Evolutionary conservation across 1,140 invertebrate species (phyloP).

Genomic region (Capitella teleta): DNA sequence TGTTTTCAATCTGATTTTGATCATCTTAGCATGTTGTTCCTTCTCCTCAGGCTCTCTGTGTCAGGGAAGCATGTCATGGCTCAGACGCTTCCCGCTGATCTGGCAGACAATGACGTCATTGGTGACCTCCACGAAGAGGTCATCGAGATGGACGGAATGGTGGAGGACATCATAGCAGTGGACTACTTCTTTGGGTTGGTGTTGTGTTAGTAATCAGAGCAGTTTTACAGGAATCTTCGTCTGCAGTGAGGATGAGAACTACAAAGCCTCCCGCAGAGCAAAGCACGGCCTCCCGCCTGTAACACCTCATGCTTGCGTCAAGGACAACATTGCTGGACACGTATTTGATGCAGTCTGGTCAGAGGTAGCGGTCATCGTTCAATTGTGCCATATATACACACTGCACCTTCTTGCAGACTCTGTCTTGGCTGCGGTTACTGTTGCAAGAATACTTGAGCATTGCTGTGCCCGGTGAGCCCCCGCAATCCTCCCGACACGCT

Average conservation of each 20-base stretch:
- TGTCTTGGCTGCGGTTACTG: conserved; percentile 2
- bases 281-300: neutral
- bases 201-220: too few relatives aligned
- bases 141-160: neutral
- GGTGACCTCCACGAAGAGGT: neutral
- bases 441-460: neutral
- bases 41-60: neutral
- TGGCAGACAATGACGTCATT: neutral
- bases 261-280: neutral
- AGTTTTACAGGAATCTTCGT: too few relatives aligned
- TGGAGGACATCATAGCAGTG: conserved; percentile 3
- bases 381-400: too few relatives aligned
- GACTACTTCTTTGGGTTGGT: neutral
- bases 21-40: too few relatives aligned
- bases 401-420: conserved; percentile 2
- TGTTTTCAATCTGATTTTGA: too few relatives aligned
- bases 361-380: conserved; percentile 1
- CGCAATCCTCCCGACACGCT: too few relatives aligned
- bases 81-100: neutral
- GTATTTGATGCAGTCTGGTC: conserved; percentile 2
- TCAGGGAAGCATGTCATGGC: neutral
- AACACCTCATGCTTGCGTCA: neutral
- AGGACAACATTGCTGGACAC: neutral
- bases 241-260: conserved; percentile 1
- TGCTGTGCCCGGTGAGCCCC: neutral